Percentiles rank a stretch among this genome's conserved stretches.
Conservation (phyloP, 2,888 invertebrate genomes). For the Theretra japonica region DNA sequence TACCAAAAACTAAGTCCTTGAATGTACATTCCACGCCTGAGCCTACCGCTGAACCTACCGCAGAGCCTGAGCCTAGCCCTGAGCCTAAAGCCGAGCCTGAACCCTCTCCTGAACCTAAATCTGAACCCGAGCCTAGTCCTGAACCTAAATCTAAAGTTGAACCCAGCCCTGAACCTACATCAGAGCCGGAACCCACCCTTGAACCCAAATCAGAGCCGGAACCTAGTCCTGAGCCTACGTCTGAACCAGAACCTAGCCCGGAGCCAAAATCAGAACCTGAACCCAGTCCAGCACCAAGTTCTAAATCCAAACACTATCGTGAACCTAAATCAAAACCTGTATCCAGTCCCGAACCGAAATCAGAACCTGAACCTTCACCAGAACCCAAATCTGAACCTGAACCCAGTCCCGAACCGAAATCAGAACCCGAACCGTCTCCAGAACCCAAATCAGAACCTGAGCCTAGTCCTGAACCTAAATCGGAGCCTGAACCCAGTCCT, state of each 20-base stretch:
- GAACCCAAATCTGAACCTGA: slow-evolving; percentile 52
- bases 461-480: slow-evolving; percentile 75
- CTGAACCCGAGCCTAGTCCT: slow-evolving; percentile 71
- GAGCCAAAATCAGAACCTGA: slow-evolving; percentile 67
- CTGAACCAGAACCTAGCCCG: slow-evolving; percentile 51
- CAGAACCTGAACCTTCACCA: slow-evolving; percentile 57
- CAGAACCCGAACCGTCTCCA: slow-evolving; percentile 61
- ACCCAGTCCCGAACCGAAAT: slow-evolving; percentile 66
- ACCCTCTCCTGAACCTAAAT: slow-evolving; percentile 55
- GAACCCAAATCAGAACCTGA: slow-evolving; percentile 62
- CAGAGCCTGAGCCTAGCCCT: slow-evolving; percentile 60
- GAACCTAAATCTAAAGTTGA: slow-evolving; percentile 67
- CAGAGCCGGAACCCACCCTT: slow-evolving; percentile 59
- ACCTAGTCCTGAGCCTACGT: slow-evolving; percentile 52
- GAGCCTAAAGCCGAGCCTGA: slow-evolving; percentile 67
- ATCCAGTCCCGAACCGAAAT: slow-evolving; percentile 51
- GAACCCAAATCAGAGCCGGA: slow-evolving; percentile 65
- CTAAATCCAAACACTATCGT: slow-evolving; percentile 65
- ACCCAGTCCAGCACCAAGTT: slow-evolving; percentile 65
- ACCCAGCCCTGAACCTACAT: slow-evolving; percentile 57
- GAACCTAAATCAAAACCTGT: slow-evolving; percentile 56
- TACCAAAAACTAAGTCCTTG: slow-evolving; percentile 40
- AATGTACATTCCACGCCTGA: slow-evolving; percentile 36
- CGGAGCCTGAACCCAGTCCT: slow-evolving; percentile 57
- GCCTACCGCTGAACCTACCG: slow-evolving; percentile 54